phyloP scores from a whole-genome alignment of 30 jellyfish, hydroid and myxozoan genomes.

The Aurelia sp. region DNA sequence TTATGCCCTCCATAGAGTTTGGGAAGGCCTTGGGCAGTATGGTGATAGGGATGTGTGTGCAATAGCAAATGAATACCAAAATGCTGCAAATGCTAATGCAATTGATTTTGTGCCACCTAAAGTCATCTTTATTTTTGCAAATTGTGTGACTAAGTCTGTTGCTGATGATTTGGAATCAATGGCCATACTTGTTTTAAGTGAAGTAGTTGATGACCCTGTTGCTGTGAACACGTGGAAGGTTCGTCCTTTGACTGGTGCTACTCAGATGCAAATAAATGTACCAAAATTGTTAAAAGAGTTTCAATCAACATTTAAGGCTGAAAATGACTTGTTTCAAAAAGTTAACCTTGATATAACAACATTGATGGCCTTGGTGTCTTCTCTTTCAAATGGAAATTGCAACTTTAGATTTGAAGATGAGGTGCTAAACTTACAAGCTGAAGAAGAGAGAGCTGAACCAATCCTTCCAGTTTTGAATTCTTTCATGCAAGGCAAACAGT shows the following conservation, averaged over 20 bases:
- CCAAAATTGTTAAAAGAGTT: conserved; percentile 4
- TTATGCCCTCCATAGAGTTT: conserved; percentile 67
- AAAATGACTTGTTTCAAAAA: conserved; percentile 22
- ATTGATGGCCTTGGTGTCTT: conserved; percentile 79
- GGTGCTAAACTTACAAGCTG: conserved; percentile 71
- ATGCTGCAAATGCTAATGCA: conserved; percentile 64
- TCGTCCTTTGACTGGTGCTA: neutral
- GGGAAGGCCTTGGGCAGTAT: conserved; percentile 92
- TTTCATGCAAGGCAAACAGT: conserved; percentile 66
- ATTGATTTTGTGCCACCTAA: conserved; percentile 61
- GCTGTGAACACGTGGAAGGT: conserved; percentile 6
- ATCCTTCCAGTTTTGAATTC: conserved; percentile 64
- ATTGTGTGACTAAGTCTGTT: conserved; percentile 81
- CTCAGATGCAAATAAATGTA: neutral
- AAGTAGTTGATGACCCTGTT: conserved; percentile 74
- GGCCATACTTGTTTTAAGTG: conserved; percentile 66
- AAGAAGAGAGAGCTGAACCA: conserved; percentile 77
- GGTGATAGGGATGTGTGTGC: conserved; percentile 81
- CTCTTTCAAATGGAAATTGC: conserved; percentile 81
- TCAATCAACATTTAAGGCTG: neutral
- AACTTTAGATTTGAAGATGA: conserved; percentile 64
- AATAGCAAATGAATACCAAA: conserved; percentile 61
- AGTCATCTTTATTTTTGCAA: conserved; percentile 66
- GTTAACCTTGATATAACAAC: conserved; percentile 88
- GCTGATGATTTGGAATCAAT: conserved; percentile 59